phyloP scores from a whole-genome alignment of 2,888 invertebrate species.

The Gymnoscelis rufifasciata region DNA sequence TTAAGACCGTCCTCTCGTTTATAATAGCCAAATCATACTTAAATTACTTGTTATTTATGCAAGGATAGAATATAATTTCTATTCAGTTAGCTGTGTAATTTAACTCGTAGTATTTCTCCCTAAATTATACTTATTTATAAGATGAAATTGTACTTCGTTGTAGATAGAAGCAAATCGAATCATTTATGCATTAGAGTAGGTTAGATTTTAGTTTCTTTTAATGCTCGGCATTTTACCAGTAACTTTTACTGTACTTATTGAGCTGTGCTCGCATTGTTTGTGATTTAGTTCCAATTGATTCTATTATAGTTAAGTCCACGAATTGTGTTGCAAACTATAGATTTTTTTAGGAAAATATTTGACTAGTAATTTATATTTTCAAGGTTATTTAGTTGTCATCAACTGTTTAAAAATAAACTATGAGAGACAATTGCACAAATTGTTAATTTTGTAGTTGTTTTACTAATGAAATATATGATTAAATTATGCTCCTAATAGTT shows the following conservation, averaged over 20 bases:
- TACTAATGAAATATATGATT: constrained; percentile 29
- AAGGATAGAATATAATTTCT: constrained; percentile 21
- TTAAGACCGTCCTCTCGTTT: constrained; percentile 5
- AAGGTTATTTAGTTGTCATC: constrained; percentile 12
- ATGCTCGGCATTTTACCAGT: constrained; percentile 38
- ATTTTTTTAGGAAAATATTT: constrained; percentile 12
- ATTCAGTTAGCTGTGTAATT: constrained; percentile 29
- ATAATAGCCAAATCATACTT: constrained; percentile 18
- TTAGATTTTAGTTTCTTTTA: constrained; percentile 21
- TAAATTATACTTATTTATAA: constrained; percentile 38
- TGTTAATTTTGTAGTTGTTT: constrained; percentile 22
- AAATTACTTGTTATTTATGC: constrained; percentile 14
- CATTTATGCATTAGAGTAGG: constrained; percentile 25
- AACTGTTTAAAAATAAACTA: constrained; percentile 11
- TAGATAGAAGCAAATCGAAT: constrained; percentile 40
- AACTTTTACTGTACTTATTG: constrained; percentile 33
- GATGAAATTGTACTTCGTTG: constrained; percentile 36
- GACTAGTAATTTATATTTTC: constrained; percentile 13
- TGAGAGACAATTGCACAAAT: constrained; percentile 27
- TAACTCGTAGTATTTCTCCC: constrained; percentile 36
- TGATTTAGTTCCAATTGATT: constrained; percentile 32
- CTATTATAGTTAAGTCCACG: constrained; percentile 4
- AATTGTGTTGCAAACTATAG: constrained; percentile 10
- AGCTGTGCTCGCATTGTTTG: constrained; percentile 34
- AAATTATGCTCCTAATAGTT: constrained; percentile 17